Conservation (phyloP, 1,140 invertebrate species). For the Megalonaias nervosa region DNA sequence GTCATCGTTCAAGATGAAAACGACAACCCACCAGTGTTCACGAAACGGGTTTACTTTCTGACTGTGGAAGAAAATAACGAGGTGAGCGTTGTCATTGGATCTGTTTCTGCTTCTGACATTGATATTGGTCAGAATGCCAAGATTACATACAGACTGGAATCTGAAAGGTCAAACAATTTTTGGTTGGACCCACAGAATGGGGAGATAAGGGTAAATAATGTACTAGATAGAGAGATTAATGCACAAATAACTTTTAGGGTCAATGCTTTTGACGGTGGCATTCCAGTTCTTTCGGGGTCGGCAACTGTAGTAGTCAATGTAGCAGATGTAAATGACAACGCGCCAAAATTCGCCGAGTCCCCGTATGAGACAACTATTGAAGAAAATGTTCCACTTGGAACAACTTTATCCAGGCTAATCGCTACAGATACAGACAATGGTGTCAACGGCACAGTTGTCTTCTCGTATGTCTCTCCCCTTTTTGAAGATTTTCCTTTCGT, state of each 20-base stretch:
- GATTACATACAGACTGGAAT: constrained; percentile 55
- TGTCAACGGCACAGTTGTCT: constrained; percentile 78
- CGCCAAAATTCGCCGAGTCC: constrained; percentile 81
- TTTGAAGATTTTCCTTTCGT: constrained; percentile 43
- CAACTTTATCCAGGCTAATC: constrained; percentile 37
- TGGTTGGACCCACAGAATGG: constrained; percentile 43
- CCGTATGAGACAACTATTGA: constrained; percentile 44
- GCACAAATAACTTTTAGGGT: constrained; percentile 88
- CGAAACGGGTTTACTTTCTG: constrained; percentile 16
- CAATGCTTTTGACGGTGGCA: constrained; percentile 72
- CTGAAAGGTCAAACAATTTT: constrained; percentile 15
- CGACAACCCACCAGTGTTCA: constrained; percentile 88
- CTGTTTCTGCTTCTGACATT: constrained; percentile 90
- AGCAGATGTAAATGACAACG: constrained; percentile 93
- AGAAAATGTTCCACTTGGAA: constrained; percentile 40
- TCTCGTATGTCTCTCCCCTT: constrained; percentile 47
- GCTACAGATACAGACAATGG: constrained; percentile 90
- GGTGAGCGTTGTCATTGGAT: constrained; percentile 82
- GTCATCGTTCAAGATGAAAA: constrained; percentile 93
- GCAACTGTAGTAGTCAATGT: constrained; percentile 92
- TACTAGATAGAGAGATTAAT: constrained; percentile 72
- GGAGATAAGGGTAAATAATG: constrained; percentile 31
- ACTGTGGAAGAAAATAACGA: constrained; percentile 72
- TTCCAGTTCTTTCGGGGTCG: constrained; percentile 85
- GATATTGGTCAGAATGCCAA: constrained; percentile 87